Conservation (phyloP, 37 sponge, comb jelly and placozoan genomes). For the Amphimedon queenslandica region DNA sequence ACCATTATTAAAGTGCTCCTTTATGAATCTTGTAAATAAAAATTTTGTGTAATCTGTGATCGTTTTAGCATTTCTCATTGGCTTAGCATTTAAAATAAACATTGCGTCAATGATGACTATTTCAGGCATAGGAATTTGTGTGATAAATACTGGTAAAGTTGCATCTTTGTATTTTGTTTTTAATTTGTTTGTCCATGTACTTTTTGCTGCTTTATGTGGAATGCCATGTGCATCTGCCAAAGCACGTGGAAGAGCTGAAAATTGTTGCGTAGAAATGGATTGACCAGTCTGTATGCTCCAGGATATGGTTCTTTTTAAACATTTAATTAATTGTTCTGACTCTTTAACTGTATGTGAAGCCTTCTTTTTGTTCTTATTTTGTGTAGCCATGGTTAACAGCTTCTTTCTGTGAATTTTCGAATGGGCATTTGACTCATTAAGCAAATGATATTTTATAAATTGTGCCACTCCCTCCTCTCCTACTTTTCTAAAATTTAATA, state of each 20-base stretch:
- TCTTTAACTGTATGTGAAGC: conserved; percentile 13
- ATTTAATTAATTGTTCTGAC: neutral
- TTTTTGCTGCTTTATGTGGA: neutral
- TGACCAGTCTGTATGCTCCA: neutral
- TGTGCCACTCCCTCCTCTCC: conserved; percentile 7
- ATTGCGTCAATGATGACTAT: neutral
- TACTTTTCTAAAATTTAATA: conserved; percentile 9
- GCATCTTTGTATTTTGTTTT: neutral
- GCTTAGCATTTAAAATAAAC: neutral
- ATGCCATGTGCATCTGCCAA: conserved; percentile 6
- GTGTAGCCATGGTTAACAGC: neutral
- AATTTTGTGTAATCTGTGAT: conserved; percentile 18
- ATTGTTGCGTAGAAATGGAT: neutral
- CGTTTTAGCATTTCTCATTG: neutral
- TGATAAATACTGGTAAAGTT: neutral
- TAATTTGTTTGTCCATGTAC: neutral
- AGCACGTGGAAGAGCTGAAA: neutral
- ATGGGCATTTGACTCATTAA: neutral
- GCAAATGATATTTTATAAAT: neutral
- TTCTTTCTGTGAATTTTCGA: neutral
- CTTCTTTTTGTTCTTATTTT: neutral
- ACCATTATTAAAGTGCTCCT: conserved; percentile 5
- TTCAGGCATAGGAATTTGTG: neutral
- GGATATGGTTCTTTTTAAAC: neutral
- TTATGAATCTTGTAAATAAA: neutral